Evolutionary conservation across 1,140 invertebrate species (phyloP).

Genomic region (Vanessa atalanta): DNA sequence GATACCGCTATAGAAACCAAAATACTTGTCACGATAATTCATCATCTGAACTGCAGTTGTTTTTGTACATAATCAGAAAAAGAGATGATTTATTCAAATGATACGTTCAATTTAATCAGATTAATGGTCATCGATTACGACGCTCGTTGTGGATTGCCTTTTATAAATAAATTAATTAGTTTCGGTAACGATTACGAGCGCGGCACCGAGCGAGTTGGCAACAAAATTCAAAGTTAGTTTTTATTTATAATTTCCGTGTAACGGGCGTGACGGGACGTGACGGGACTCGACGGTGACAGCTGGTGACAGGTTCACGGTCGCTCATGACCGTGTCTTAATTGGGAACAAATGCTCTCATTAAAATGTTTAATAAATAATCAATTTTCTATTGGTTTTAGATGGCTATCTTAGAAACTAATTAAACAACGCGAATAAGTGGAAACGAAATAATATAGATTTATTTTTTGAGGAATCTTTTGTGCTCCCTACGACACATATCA

Average conservation of each 20-base stretch:
- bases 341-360: neutral
- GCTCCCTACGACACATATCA: no score
- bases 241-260: slow-evolving; percentile 29
- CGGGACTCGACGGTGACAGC: slow-evolving; percentile 23
- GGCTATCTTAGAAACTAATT: no score
- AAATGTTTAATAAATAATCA: neutral
- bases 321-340: slow-evolving; percentile 4
- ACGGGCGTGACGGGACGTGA: slow-evolving; percentile 6
- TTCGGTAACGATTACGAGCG: neutral
- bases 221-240: neutral
- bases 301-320: slow-evolving; percentile 38
- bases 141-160: neutral
- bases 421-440: no score
- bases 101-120: slow-evolving; percentile 12
- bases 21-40: no score
- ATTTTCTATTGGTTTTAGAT: neutral
- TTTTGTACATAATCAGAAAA: no score
- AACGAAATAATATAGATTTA: no score
- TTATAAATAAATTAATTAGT: slow-evolving; percentile 8
- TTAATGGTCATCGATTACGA: neutral
- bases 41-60: no score
- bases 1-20: no score
- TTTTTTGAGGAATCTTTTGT: no score
- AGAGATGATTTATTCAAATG: no score
- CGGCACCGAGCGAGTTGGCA: slow-evolving; percentile 22